Evolutionary conservation across 2,113 vertebrate species (phyloP).

Genomic region (Corythoichthys intestinalis): DNA sequence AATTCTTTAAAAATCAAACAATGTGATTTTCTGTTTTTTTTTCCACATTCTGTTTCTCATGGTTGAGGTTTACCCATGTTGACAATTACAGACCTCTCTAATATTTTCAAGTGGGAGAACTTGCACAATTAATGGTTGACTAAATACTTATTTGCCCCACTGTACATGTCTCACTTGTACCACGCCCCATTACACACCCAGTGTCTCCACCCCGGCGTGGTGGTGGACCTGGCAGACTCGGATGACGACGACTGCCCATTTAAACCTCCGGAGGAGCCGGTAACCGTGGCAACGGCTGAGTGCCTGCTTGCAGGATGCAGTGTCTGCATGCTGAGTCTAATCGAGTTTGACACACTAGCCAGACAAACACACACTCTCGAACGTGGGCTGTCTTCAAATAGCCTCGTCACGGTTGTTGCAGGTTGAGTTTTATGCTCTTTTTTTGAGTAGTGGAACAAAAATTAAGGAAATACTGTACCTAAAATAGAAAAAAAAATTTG

Average conservation of each 20-base stretch:
- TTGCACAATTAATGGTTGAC: too few species aligned
- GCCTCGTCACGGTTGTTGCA: neutral
- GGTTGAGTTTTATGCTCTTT: neutral
- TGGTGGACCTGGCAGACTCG: constrained; percentile 77
- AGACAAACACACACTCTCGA: neutral
- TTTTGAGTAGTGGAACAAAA: too few species aligned
- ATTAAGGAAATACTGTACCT: too few species aligned
- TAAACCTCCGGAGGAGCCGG: constrained; percentile 71
- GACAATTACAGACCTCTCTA: too few species aligned
- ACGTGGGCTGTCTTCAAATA: neutral
- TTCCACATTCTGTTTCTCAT: too few species aligned
- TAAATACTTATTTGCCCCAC: too few species aligned
- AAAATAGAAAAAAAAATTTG: too few species aligned
- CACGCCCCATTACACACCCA: constrained; percentile 44
- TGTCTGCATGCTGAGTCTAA: constrained; percentile 42
- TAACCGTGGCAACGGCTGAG: constrained; percentile 65
- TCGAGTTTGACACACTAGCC: constrained; percentile 15
- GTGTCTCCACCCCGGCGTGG: constrained; percentile 76
- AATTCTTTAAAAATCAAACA: too few species aligned
- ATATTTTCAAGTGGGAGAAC: too few species aligned
- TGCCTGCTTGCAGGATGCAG: constrained; percentile 61
- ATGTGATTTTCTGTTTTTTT: too few species aligned
- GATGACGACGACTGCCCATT: constrained; percentile 74
- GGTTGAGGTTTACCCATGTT: too few species aligned
- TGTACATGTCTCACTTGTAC: constrained; percentile 31